Conservation (phyloP, 2,797 vertebrate genomes). For the Tenualosa ilisha region DNA sequence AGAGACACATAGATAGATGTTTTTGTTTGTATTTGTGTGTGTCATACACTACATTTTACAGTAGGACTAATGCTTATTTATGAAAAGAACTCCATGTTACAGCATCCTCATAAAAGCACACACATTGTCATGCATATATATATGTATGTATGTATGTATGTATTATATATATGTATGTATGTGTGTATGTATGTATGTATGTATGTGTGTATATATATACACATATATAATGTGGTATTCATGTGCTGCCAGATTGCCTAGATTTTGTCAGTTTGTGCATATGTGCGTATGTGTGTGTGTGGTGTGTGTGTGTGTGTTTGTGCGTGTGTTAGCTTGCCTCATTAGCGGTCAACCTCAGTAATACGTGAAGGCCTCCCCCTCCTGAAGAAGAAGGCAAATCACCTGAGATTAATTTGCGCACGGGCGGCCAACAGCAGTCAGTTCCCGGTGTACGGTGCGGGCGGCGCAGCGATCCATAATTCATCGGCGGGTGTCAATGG, state of each 20-base stretch:
- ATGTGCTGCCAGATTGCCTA: background rate
- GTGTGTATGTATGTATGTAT: background rate
- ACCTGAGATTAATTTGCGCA: slow-evolving; percentile 65
- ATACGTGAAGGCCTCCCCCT: background rate
- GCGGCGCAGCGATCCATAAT: slow-evolving; percentile 69
- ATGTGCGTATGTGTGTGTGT: background rate
- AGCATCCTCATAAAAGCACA: too few species aligned
- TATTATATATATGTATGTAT: background rate
- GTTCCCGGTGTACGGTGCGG: slow-evolving; percentile 51
- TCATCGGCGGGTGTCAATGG: slow-evolving; percentile 54
- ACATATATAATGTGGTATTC: background rate
- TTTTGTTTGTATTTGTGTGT: too few species aligned
- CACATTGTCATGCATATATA: background rate
- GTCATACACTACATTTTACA: too few species aligned
- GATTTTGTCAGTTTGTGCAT: background rate
- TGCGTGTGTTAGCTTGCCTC: slow-evolving; percentile 31
- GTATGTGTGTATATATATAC: background rate
- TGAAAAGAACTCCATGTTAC: too few species aligned
- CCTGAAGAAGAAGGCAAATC: slow-evolving; percentile 44
- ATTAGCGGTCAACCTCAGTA: slow-evolving; percentile 33
- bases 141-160: background rate
- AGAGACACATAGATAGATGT: too few species aligned
- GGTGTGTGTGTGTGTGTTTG: background rate
- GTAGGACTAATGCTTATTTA: too few species aligned
- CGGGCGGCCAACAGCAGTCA: slow-evolving; percentile 60